Evolutionary conservation across 2,113 vertebrate species (phyloP).

Genomic region (Perccottus glenii): DNA sequence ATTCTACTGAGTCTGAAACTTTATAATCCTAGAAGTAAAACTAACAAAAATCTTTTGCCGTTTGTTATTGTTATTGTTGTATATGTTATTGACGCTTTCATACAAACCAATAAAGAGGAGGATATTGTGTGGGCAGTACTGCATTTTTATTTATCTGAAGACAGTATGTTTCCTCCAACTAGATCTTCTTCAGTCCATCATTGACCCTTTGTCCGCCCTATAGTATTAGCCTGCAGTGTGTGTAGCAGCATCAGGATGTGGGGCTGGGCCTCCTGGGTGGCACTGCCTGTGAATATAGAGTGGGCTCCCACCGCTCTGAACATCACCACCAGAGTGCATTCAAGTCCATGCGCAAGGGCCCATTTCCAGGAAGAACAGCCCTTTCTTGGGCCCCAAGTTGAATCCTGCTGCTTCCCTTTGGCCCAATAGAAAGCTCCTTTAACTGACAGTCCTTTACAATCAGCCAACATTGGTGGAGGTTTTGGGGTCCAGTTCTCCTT

Average conservation of each 20-base stretch:
- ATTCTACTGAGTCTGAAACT: too few relatives aligned
- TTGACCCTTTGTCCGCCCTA: slow-evolving; percentile 32
- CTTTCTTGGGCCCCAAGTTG: slow-evolving; percentile 84
- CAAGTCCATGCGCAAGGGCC: slow-evolving; percentile 76
- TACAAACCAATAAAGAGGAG: too few relatives aligned
- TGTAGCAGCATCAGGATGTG: slow-evolving; percentile 74
- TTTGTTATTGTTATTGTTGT: too few relatives aligned
- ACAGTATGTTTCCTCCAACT: neutral
- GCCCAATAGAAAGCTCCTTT: slow-evolving; percentile 76
- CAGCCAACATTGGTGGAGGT: slow-evolving; percentile 79
- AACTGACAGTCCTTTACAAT: slow-evolving; percentile 82
- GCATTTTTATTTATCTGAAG: too few relatives aligned
- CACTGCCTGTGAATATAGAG: slow-evolving; percentile 81
- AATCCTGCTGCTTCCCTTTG: slow-evolving; percentile 83
- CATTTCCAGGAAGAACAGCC: slow-evolving; percentile 85
- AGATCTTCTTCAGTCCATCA: neutral
- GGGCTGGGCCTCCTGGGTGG: slow-evolving; percentile 59
- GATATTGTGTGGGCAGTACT: too few relatives aligned
- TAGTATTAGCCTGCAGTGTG: slow-evolving; percentile 35
- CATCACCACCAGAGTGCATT: slow-evolving; percentile 76
- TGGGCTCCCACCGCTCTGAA: slow-evolving; percentile 80
- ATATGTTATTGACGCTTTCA: too few relatives aligned
- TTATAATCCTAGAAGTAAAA: too few relatives aligned
- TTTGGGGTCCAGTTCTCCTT: slow-evolving; percentile 54
- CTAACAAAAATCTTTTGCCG: too few relatives aligned